These are phyloP conservation scores for Parascotia fuliginaria DNA, from an alignment of 2,888 invertebrate genomes.

Conservation along the genomic window DNA sequence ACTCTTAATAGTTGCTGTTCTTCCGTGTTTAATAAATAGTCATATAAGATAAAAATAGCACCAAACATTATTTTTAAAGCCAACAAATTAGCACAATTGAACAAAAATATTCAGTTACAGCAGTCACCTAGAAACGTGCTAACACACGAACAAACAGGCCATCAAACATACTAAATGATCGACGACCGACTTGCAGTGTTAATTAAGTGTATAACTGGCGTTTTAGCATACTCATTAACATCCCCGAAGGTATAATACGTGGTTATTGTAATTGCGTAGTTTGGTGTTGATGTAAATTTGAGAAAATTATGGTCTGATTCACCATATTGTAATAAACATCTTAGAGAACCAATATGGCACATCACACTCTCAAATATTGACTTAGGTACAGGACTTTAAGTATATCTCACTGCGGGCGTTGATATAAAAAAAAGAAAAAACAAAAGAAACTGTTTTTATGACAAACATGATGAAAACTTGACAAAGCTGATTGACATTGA, in stretches of 20 bases:
- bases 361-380: no score
- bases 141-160: slow-evolving; percentile 49
- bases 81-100: slow-evolving; percentile 21
- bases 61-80: background rate
- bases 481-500: no score
- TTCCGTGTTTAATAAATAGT: background rate
- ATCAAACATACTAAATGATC: slow-evolving; percentile 52
- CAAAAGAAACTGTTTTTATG: no score
- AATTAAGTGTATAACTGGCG: slow-evolving; percentile 43
- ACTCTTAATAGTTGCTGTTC: no score
- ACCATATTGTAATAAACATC: no score
- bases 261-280: slow-evolving; percentile 5
- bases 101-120: slow-evolving; percentile 28
- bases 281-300: background rate
- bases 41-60: background rate
- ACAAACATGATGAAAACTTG: no score
- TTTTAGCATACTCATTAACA: slow-evolving; percentile 41
- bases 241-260: slow-evolving; percentile 10
- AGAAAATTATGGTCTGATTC: background rate
- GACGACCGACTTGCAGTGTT: slow-evolving; percentile 42
- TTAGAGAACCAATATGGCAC: no score
- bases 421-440: no score
- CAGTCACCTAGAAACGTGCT: slow-evolving; percentile 48
- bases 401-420: no score
- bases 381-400: no score